Evolutionary conservation across 1,140 invertebrate species (phyloP), one percentile per base, ranked within the genome.

Genomic region (honey bee (Apis mellifera)): DNA sequence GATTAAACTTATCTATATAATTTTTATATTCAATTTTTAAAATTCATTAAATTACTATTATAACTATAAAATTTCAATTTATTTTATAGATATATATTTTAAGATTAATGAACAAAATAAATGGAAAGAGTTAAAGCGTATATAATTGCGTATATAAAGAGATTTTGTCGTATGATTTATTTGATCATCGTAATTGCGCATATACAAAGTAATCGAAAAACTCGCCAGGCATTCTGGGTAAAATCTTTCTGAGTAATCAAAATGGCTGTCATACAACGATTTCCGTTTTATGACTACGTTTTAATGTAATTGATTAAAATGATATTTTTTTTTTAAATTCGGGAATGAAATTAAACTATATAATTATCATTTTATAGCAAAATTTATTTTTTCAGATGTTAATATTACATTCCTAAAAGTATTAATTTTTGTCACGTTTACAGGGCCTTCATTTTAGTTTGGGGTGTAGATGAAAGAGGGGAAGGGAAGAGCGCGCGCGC

Each of bases 191-290:
- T 64, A 72, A 81, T 69, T 78, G 77, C 86, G 77, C 73, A 83
- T 78, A 75, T 73, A 72, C 48, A 65, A 50, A 60, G 52, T 66
- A 78, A 86, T 89, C 70, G 82, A 76, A 84, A 83, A 85, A 72
- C 76, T 15, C 77, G 84, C 72, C 42, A 74, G 84, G 90, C 87
- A 91, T 92, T 87, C 77, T 91, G 91, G 90, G 91, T 92, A 91
- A 84, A 90, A 81, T 91, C 81, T 86, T 65, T n/a, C 66, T 60
- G 76, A 73, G 62, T 86, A 87, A 86, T 89, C 89, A 91, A 90
- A 86, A 91, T 91, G 90, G 90, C 89, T 83, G 86, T 75, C 76
- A 21, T 52, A 76, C 54, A 68, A 71, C 65, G 68, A 84, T 89
- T 87, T 86, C 83, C 84, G 84, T 86, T 83, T 72, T 55, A 19